These are phyloP conservation scores for Lagria hirta DNA, from an alignment of 2,888 invertebrate species.

Conservation along the genomic window DNA sequence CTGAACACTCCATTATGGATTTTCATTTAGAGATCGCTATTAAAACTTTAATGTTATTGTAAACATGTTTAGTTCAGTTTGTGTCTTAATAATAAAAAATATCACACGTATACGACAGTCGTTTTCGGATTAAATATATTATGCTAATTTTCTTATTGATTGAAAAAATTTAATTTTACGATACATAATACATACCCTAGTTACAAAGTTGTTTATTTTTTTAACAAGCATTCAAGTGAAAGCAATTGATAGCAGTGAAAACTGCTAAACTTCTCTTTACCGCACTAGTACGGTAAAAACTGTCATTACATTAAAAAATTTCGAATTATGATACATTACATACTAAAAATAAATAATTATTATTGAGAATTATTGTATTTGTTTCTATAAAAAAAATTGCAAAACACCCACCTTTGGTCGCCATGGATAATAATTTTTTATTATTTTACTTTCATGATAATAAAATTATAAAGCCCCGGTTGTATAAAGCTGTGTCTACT, in stretches of 20 bases:
- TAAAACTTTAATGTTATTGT: too few species aligned
- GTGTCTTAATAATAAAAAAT: too few species aligned
- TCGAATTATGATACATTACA: conserved; percentile 6
- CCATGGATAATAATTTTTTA: conserved; percentile 11
- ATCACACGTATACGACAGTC: too few species aligned
- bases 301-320: conserved; percentile 10
- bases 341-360: conserved; percentile 9
- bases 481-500: conserved; percentile 4
- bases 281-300: conserved; percentile 10
- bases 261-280: conserved; percentile 10
- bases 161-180: conserved; percentile 11
- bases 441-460: conserved; percentile 7
- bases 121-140: too few species aligned
- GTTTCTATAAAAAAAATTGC: conserved; percentile 10
- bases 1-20: too few species aligned
- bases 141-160: conserved; percentile 9
- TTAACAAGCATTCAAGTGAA: conserved; percentile 11
- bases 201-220: conserved; percentile 11
- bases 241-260: conserved; percentile 11
- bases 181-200: conserved; percentile 10
- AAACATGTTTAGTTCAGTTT: too few species aligned
- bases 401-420: conserved; percentile 8
- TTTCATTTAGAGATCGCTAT: too few species aligned
- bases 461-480: conserved; percentile 5
- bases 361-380: conserved; percentile 7